phyloP scores from a whole-genome alignment of 2,888 invertebrate species.

The Microchrysa polita region DNA sequence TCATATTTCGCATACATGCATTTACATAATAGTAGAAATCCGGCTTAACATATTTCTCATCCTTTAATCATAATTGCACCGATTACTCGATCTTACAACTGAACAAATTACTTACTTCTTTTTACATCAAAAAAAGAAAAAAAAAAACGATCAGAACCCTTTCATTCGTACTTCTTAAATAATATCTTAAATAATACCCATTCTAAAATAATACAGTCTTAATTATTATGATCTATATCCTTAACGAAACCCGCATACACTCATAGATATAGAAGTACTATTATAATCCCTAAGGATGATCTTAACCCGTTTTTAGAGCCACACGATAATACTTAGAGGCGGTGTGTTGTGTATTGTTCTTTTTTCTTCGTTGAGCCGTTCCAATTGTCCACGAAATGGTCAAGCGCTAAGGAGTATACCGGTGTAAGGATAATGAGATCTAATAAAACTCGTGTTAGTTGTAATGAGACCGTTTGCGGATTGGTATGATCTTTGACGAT shows the following conservation, averaged over 20 bases:
- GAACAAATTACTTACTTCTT: background rate
- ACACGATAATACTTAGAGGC: background rate
- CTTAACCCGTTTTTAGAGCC: constrained; percentile 8
- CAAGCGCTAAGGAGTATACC: constrained; percentile 27
- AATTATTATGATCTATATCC: constrained; percentile 31
- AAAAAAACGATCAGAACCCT: background rate
- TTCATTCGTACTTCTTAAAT: no score
- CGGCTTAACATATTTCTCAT: background rate
- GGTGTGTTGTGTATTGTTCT: constrained; percentile 10
- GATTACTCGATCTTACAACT: background rate
- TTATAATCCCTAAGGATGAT: constrained; percentile 24
- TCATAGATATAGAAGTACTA: no score
- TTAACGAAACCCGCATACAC: background rate
- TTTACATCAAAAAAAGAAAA: background rate
- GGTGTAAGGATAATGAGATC: constrained; percentile 44
- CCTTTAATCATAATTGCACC: background rate
- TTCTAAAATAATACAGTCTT: constrained; percentile 2
- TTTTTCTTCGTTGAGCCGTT: no score
- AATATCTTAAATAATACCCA: no score
- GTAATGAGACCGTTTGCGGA: constrained; percentile 40
- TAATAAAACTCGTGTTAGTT: constrained; percentile 37
- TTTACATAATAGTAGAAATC: no score
- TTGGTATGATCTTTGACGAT: constrained; percentile 3
- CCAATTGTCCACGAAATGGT: background rate
- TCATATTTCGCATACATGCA: no score